Evolutionary conservation across 2,797 vertebrate species (phyloP).

Genomic region (Sebastiscus albofasciatus): DNA sequence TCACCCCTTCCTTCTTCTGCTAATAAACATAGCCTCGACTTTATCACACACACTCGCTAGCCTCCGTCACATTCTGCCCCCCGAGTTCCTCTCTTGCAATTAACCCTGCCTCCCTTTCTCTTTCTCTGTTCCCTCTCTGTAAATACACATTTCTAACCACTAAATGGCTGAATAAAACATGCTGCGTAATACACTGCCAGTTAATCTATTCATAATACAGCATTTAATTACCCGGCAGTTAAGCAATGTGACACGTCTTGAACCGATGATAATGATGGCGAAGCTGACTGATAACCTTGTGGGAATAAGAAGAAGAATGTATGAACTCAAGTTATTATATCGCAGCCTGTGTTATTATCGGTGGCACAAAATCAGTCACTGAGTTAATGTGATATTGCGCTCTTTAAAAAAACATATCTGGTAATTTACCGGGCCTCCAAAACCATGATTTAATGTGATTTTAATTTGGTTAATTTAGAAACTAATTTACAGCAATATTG

Average conservation of each 20-base stretch:
- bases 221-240: slow-evolving; percentile 16
- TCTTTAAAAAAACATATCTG: background rate
- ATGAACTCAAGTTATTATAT: slow-evolving; percentile 4
- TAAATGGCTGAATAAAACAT: background rate
- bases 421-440: background rate
- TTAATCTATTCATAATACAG: slow-evolving; percentile 3
- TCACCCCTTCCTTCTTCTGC: slow-evolving; percentile 1
- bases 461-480: background rate
- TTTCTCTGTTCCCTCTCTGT: slow-evolving; percentile 7
- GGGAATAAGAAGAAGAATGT: slow-evolving; percentile 8
- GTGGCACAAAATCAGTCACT: background rate
- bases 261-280: slow-evolving; percentile 13
- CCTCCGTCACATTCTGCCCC: background rate
- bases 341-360: background rate
- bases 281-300: slow-evolving; percentile 1
- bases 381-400: background rate
- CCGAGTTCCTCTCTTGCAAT: slow-evolving; percentile 5
- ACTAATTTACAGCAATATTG: slow-evolving; percentile 4
- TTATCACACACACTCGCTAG: slow-evolving; percentile 2
- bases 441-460: background rate
- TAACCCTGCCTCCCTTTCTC: slow-evolving; percentile 3
- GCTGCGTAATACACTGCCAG: background rate
- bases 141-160: background rate
- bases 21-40: slow-evolving; percentile 40
- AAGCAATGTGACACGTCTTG: background rate